phyloP scores from a whole-genome alignment of 2,113 vertebrate genomes.

The Aldabrachelys gigantea region DNA sequence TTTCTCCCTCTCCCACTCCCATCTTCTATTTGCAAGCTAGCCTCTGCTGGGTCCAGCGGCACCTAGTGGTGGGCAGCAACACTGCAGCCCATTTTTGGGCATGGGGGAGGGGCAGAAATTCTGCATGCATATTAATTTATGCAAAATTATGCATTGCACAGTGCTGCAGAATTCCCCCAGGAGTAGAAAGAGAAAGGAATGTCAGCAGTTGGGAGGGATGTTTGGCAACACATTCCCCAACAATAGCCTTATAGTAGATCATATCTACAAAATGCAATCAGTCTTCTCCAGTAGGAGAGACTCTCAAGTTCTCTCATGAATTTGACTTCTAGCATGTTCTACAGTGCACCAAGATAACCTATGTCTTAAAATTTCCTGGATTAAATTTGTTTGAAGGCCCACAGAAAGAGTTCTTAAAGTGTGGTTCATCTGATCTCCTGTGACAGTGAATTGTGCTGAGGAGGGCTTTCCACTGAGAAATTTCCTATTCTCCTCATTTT shows the following conservation, averaged over 20 bases:
- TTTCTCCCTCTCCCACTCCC: too few relatives aligned
- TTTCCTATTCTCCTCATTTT: not conserved
- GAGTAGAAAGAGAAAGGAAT: not conserved
- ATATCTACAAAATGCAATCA: not conserved
- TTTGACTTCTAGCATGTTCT: not conserved
- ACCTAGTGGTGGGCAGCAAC: too few relatives aligned
- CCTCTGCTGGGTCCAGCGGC: too few relatives aligned
- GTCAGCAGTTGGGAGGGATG: not conserved
- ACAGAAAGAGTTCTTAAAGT: not conserved
- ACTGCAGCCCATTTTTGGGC: too few relatives aligned
- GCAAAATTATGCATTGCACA: too few relatives aligned
- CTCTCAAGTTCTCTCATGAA: not conserved
- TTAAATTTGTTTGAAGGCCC: not conserved
- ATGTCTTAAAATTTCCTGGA: not conserved
- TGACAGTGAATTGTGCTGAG: not conserved
- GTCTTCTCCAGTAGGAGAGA: not conserved
- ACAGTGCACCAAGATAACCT: not conserved
- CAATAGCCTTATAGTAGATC: not conserved
- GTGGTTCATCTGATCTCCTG: fast-evolving
- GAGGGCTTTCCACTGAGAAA: not conserved
- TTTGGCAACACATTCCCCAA: not conserved
- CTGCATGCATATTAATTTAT: too few relatives aligned
- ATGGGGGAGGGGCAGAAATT: too few relatives aligned
- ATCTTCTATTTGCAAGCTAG: too few relatives aligned
- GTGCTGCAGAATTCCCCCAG: too few relatives aligned